Evolutionary conservation across 2,888 invertebrate genomes (phyloP), one percentile per base, ranked within the genome.

Genomic region (Drosophila recens): DNA sequence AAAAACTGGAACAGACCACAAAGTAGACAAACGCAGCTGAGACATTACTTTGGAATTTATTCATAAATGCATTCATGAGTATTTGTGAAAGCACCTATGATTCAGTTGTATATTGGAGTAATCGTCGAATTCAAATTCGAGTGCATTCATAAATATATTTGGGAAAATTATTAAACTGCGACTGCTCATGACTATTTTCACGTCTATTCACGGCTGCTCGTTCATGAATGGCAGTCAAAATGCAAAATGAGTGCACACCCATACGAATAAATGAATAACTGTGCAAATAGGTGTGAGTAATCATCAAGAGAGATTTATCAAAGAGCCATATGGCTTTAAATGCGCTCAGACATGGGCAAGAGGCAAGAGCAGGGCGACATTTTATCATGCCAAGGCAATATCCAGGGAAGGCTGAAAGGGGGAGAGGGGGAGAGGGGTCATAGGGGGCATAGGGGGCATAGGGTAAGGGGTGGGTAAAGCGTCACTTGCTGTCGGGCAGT

Each of bases 321-420:
- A 27, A 27, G 45, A 33, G 70, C 59, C 79, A 79, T 79, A 74
- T 75, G 75, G 64, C 64, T 58, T 75, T 52, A 61, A 73, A 62
- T 62, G 75, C 13, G 62, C 53, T 27, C 33, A 42, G 40, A 34
- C 38, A 23, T 23, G 20, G 46, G 8, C 23, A 43, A 13, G 2
- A n/a, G 45, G 27, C 23, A 49, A 10, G 2, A n/a, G 43, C 17
- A n/a, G 15, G 11, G 15, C 42, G 42, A 10, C 17, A 17, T 17
- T 42, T 10, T 10, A 11, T 20, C 6, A 61, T 3, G 9, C 11
- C 15, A 9, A 5, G 40, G 9, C 40, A 42, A 3, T 9, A 42
- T 15, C n/a, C 40, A 10, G 9, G 30, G 6, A 15, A 34, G 6
- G 27, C 38, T n/a, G 8, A 20, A 4, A 5, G 20, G 13, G 1